A percentile compares a stretch with the other conserved stretches of the same genome.
Conservation (phyloP, 2,888 invertebrate species). For the Tetrapedia diversipes region DNA sequence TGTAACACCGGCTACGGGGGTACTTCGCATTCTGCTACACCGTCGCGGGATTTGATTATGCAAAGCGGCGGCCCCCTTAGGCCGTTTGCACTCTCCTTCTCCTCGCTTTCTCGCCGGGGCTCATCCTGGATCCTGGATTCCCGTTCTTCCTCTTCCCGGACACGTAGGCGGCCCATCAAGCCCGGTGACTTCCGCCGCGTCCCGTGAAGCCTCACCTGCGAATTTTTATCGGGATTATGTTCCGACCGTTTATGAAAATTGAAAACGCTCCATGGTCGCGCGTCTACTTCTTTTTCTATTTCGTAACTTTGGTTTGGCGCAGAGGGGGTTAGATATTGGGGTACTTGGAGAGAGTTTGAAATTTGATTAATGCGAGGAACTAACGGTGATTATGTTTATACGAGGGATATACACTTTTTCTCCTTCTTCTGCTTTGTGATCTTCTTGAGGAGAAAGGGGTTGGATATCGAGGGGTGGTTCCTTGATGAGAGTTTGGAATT, state of each 20-base stretch:
- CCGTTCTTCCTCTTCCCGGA: conserved; percentile 36
- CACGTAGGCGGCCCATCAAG: conserved; percentile 55
- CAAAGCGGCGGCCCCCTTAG: conserved; percentile 69
- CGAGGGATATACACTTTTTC: too few relatives aligned
- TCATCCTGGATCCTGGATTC: not conserved
- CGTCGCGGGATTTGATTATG: conserved; percentile 81
- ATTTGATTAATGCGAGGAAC: too few relatives aligned
- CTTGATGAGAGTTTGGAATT: too few relatives aligned
- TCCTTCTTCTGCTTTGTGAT: too few relatives aligned
- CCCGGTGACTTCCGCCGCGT: conserved; percentile 38
- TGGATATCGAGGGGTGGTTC: too few relatives aligned
- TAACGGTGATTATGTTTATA: too few relatives aligned
- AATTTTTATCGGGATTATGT: conserved; percentile 44
- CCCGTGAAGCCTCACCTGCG: conserved; percentile 20
- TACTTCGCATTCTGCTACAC: conserved; percentile 75
- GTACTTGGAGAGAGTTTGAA: too few relatives aligned
- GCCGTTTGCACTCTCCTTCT: conserved; percentile 64
- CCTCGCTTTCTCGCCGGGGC: conserved; percentile 1
- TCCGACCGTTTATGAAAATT: conserved; percentile 35
- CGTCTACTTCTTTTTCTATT: too few relatives aligned
- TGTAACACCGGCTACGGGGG: conserved; percentile 38
- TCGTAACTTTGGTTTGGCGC: too few relatives aligned
- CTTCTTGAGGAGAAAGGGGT: too few relatives aligned
- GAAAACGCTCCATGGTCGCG: conserved; percentile 28
- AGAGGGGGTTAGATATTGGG: too few relatives aligned